Conservation (phyloP, 2,113 vertebrate genomes). For the Tamias sibiricus region DNA sequence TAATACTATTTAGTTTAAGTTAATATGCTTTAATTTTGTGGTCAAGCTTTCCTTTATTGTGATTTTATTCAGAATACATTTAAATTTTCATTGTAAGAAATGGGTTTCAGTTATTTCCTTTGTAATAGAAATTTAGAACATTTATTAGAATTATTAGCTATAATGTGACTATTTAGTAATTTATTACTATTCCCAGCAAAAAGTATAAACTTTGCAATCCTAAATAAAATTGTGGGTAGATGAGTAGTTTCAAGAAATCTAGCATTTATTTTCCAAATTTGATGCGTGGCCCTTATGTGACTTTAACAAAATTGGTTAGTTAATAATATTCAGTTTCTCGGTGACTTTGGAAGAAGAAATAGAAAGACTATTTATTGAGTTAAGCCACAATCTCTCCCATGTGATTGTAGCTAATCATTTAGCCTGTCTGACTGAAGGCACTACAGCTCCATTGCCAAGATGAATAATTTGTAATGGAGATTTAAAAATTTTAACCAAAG, state of each 20-base stretch:
- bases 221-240: not conserved
- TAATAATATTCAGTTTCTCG: not conserved
- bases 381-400: not conserved
- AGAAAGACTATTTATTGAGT: slow-evolving; percentile 1
- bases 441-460: not conserved
- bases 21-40: slow-evolving; percentile 37
- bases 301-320: not conserved
- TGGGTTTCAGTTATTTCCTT: slow-evolving; percentile 48
- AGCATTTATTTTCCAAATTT: not conserved
- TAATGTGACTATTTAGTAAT: slow-evolving; percentile 1
- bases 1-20: slow-evolving; percentile 45
- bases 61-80: slow-evolving; percentile 38
- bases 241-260: not conserved
- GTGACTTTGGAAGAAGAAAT: not conserved
- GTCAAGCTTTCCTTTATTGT: not conserved
- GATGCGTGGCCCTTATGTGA: not conserved
- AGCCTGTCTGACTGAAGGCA: not conserved
- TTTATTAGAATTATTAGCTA: slow-evolving; percentile 29
- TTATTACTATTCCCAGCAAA: not conserved
- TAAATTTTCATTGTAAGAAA: not conserved
- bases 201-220: not conserved
- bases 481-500: not conserved
- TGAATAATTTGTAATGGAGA: not conserved
- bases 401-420: slow-evolving; percentile 4
- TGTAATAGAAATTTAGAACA: slow-evolving; percentile 5